phyloP scores from a whole-genome alignment of 2,797 vertebrate species.

The Furcifer pardalis region DNA sequence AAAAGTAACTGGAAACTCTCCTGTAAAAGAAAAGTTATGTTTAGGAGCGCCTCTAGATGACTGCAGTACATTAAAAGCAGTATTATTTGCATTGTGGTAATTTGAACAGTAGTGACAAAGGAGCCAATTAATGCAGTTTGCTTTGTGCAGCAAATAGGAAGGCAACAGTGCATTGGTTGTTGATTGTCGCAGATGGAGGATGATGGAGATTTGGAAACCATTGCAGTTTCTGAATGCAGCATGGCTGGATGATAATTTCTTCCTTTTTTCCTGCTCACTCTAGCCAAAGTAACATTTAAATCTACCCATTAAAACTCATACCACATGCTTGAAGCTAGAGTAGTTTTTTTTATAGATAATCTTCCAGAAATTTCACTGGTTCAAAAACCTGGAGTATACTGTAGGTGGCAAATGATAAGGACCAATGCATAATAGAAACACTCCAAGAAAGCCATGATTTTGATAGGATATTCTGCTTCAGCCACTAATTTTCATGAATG shows the following conservation, averaged over 20 bases:
- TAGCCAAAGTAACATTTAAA: slow-evolving; percentile 26
- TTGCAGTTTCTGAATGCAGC: not conserved
- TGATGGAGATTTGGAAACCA: not conserved
- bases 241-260: no score
- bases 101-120: not conserved
- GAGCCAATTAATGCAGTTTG: not conserved
- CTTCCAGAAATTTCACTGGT: slow-evolving; percentile 52
- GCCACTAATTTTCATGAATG: no score
- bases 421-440: slow-evolving; percentile 53
- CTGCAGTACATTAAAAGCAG: not conserved
- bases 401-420: slow-evolving; percentile 45
- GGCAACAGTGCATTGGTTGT: not conserved
- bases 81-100: not conserved
- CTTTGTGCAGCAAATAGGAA: not conserved
- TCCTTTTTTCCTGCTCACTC: not conserved
- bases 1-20: not conserved
- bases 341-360: slow-evolving; percentile 36
- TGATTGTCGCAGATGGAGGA: not conserved
- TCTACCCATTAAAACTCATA: slow-evolving; percentile 47
- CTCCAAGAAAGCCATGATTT: slow-evolving; percentile 51
- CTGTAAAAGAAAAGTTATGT: not conserved
- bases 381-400: slow-evolving; percentile 47
- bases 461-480: slow-evolving; percentile 56
- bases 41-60: not conserved
- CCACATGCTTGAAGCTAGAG: slow-evolving; percentile 30